Evolutionary conservation across 2,797 vertebrate species (phyloP).

Genomic region (Protonibea diacanthus): DNA sequence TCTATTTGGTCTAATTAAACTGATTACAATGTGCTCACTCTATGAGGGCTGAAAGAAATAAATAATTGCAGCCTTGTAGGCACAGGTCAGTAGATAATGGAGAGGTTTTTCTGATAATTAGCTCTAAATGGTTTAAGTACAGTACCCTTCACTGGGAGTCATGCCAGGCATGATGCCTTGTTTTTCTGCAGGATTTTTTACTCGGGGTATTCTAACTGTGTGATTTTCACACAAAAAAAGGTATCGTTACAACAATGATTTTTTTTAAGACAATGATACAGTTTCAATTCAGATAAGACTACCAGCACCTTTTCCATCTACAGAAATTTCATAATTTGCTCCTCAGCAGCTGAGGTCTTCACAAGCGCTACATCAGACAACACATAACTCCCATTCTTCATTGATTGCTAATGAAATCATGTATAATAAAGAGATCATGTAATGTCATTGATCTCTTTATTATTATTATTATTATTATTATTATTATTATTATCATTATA

Average conservation of each 20-base stretch:
- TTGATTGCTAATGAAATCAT: no score
- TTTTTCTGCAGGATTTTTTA: slow-evolving; percentile 22
- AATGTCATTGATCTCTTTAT: no score
- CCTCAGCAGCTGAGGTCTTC: no score
- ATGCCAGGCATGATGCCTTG: slow-evolving; percentile 25
- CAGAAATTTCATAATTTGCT: no score
- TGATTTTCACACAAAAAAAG: slow-evolving; percentile 2
- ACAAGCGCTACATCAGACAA: no score
- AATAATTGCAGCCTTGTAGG: slow-evolving; percentile 64
- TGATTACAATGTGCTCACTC: slow-evolving; percentile 63
- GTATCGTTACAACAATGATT: neutral
- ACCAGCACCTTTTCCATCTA: no score
- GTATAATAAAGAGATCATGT: no score
- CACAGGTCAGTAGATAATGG: slow-evolving; percentile 77
- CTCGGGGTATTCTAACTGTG: neutral
- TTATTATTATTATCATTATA: no score
- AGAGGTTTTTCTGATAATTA: slow-evolving; percentile 74
- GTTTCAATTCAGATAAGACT: neutral
- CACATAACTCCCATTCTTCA: no score
- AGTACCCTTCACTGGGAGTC: slow-evolving; percentile 41
- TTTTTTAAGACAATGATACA: neutral
- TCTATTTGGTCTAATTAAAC: slow-evolving; percentile 77
- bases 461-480: no score
- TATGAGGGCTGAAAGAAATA: slow-evolving; percentile 56
- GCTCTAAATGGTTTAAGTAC: slow-evolving; percentile 68